phyloP scores from a whole-genome alignment of 1,140 invertebrate species.

The Zaprionus gabonicus region DNA sequence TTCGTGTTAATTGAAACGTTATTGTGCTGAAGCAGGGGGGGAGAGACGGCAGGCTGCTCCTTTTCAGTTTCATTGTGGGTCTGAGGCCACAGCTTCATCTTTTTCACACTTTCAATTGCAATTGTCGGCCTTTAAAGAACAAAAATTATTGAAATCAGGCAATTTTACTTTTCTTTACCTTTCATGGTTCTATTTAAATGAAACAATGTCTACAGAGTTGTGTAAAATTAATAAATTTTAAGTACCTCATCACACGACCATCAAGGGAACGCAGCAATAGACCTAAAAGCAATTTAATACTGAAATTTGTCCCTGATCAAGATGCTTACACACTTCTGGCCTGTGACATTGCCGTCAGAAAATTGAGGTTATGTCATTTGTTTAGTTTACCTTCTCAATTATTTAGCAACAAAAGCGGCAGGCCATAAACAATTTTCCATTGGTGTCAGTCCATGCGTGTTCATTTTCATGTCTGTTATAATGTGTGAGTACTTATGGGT shows the following conservation, averaged over 20 bases:
- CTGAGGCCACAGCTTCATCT: slow-evolving; percentile 11
- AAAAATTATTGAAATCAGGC: background rate
- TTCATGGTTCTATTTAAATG: too few relatives aligned
- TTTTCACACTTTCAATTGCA: slow-evolving; percentile 74
- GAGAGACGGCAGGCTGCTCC: background rate
- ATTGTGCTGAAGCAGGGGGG: slow-evolving; percentile 55
- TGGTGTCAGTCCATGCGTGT: background rate
- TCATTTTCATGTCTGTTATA: slow-evolving; percentile 1
- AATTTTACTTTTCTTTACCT: background rate
- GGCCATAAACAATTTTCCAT: slow-evolving; percentile 40
- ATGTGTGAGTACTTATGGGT: slow-evolving; percentile 21
- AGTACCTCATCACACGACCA: background rate
- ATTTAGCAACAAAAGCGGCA: slow-evolving; percentile 52
- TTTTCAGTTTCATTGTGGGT: background rate
- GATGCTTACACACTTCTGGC: slow-evolving; percentile 35
- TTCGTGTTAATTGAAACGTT: slow-evolving; percentile 81
- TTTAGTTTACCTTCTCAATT: slow-evolving; percentile 76
- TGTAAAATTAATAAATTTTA: background rate
- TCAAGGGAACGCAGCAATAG: background rate
- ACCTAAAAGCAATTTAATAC: slow-evolving; percentile 1
- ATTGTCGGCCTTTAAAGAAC: slow-evolving; percentile 49
- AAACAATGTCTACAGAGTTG: background rate
- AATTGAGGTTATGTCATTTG: slow-evolving; percentile 77
- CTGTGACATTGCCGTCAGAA: slow-evolving; percentile 54
- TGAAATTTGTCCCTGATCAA: slow-evolving; percentile 9